Base-by-base conservation (phyloP, 1,140 invertebrate species). In the Manduca sexta region DNA sequence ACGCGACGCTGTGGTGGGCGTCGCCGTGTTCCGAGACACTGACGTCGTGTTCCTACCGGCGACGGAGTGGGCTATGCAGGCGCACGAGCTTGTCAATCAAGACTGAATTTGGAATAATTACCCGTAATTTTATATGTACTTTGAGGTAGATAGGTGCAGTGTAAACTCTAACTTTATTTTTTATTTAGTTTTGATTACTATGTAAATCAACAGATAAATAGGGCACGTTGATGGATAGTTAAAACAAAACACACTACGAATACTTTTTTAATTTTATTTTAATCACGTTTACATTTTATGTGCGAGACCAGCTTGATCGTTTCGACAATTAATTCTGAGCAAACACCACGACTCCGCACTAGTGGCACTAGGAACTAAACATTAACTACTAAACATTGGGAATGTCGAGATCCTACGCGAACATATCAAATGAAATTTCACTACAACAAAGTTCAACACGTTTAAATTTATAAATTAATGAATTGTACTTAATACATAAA, bases 331-430 rank as follows among this genome's bases (percentile, higher is more conserved):
- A 10, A 16, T 6, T 30, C 37, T 50, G 52, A 43, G 44, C 47
- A 56, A 51, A 48, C 33, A 45, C 30, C 40, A 51, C 30, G 48
- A 61, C 49, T 53, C 51, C 45, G 51, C 49, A 53, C 50, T 56
- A 66, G 18, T 47, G 45, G 33, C 37, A 46, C 40, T 68, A 78
- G 74, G 72, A 80, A 80, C 76, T 70, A 73, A 65, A 62, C 13
- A 62, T 53, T 52, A 60, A 67, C 61, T 69, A 44, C 56, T 59
- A 64, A 53, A 57, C 47, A 60, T 55, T 60, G 64, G 76, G 74
- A 80, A 78, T 77, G 74, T 80, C 69, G 73, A 81, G 69, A 76
- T 74, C 74, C 62, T 30, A 43, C 10, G 14, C 5, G 16, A 43
- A 40, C 14, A 43, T n/a, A n/a, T n/a, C 21, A 4, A 43, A 43